Conservation (phyloP, 1,140 invertebrate genomes). For the Phthorimaea operculella region DNA sequence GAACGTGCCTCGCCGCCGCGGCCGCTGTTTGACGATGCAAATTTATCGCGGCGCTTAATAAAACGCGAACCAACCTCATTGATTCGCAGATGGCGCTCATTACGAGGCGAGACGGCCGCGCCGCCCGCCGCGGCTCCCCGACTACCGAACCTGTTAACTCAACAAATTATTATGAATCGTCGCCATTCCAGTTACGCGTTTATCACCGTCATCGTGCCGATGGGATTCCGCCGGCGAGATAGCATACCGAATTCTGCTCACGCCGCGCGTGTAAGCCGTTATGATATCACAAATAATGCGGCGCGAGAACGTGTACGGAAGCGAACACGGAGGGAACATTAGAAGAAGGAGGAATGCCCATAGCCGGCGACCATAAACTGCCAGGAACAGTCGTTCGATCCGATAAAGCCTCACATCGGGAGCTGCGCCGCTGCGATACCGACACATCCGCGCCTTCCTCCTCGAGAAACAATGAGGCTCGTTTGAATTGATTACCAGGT, state of each 20-base stretch:
- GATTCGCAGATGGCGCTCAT: constrained; percentile 58
- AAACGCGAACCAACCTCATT: constrained; percentile 52
- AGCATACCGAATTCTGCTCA: not conserved
- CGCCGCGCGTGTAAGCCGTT: not conserved
- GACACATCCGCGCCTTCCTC: constrained; percentile 30
- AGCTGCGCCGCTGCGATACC: constrained; percentile 26
- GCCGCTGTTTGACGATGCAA: constrained; percentile 60
- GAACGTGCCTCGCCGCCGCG: constrained; percentile 54
- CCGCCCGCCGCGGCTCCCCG: constrained; percentile 10
- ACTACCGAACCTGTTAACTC: constrained; percentile 31
- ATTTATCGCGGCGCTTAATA: constrained; percentile 62
- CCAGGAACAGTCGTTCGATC: constrained; percentile 37
- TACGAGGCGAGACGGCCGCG: constrained; percentile 33
- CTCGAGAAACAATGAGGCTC: constrained; percentile 33
- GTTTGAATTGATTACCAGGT: constrained; percentile 37
- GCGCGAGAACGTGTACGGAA: constrained; percentile 15
- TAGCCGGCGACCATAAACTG: constrained; percentile 29
- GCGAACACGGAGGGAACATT: constrained; percentile 28
- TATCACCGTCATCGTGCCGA: constrained; percentile 4
- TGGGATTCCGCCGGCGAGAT: not conserved
- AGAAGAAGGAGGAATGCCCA: constrained; percentile 33
- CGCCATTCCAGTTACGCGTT: constrained; percentile 11
- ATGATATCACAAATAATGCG: constrained; percentile 3
- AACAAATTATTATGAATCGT: constrained; percentile 40
- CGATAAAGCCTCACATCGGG: constrained; percentile 33